Percentiles rank a stretch among this genome's conserved stretches.
phyloP scores from a whole-genome alignment of 2,888 invertebrate genomes.

The Meiosimyza platycephala region DNA sequence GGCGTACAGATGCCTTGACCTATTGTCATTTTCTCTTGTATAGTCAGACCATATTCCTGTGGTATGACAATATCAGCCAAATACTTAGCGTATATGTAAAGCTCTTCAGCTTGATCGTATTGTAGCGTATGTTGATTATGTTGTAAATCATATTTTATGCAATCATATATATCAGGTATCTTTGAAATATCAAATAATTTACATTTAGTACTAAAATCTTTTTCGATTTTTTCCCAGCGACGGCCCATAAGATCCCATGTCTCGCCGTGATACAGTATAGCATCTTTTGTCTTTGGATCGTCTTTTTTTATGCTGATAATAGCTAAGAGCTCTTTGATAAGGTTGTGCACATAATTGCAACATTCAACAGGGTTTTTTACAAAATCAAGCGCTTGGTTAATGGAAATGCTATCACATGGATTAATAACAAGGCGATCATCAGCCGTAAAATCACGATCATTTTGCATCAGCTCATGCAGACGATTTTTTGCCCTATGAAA shows the following conservation, averaged over 20 bases:
- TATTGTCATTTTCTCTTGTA: conserved; percentile 95
- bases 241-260: conserved; percentile 99
- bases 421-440: conserved; percentile 90
- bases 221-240: conserved; percentile 97
- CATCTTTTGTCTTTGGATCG: conserved; percentile 91
- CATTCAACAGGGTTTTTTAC: conserved; percentile 96
- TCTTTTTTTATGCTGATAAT: conserved; percentile 88
- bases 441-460: conserved; percentile 85
- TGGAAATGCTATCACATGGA: conserved; percentile 92
- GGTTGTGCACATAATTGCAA: conserved; percentile 88
- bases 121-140: conserved; percentile 97
- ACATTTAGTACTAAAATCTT: conserved; percentile 95
- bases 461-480: conserved; percentile 91
- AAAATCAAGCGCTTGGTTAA: conserved; percentile 90
- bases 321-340: conserved; percentile 87
- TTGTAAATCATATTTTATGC: conserved; percentile 98
- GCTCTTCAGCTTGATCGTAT: conserved; percentile 88
- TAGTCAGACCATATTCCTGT: conserved; percentile 97
- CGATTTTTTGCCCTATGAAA: conserved; percentile 89
- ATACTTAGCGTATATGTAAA: conserved; percentile 96
- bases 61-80: conserved; percentile 99
- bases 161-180: conserved; percentile 99
- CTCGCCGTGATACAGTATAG: conserved; percentile 96
- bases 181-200: conserved; percentile 97
- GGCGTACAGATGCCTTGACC: conserved; percentile 98